phyloP scores from a whole-genome alignment of 2,113 vertebrate species.

The Scartelaos histophorus region DNA sequence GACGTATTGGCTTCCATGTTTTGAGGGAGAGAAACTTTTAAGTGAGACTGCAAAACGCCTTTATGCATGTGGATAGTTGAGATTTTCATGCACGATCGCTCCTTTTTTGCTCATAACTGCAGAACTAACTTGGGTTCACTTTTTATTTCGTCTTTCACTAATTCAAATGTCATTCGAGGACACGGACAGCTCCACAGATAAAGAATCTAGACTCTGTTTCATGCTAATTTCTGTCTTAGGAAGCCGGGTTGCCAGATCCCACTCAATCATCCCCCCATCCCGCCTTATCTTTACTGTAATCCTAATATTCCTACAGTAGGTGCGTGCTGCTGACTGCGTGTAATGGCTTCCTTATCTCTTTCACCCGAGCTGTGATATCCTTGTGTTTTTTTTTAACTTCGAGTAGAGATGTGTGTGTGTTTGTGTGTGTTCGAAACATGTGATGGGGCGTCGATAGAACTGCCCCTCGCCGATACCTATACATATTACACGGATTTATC shows the following conservation, averaged over 20 bases:
- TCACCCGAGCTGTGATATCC: background rate
- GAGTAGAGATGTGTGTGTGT: background rate
- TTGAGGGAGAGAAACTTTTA: background rate
- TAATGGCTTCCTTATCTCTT: background rate
- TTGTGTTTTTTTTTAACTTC: conserved; percentile 1
- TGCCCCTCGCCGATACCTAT: background rate
- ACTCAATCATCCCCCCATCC: background rate
- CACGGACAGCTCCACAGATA: background rate
- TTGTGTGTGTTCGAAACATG: background rate
- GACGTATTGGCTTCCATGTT: background rate
- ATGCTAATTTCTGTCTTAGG: background rate
- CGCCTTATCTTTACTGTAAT: background rate
- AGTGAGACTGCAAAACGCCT: background rate
- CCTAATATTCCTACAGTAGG: background rate
- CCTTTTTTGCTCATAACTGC: background rate
- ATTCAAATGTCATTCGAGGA: background rate
- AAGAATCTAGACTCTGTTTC: background rate
- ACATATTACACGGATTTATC: background rate
- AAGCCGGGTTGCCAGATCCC: background rate
- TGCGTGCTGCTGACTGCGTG: background rate
- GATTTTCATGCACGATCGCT: background rate
- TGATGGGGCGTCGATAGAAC: conserved; percentile 4
- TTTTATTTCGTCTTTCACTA: background rate
- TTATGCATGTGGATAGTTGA: no score
- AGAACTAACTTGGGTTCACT: background rate